Percentiles rank a stretch among this genome's conserved stretches.
These are phyloP conservation scores for Mamestra brassicae DNA, from an alignment of 2,888 invertebrate species.

Conservation along the genomic window DNA sequence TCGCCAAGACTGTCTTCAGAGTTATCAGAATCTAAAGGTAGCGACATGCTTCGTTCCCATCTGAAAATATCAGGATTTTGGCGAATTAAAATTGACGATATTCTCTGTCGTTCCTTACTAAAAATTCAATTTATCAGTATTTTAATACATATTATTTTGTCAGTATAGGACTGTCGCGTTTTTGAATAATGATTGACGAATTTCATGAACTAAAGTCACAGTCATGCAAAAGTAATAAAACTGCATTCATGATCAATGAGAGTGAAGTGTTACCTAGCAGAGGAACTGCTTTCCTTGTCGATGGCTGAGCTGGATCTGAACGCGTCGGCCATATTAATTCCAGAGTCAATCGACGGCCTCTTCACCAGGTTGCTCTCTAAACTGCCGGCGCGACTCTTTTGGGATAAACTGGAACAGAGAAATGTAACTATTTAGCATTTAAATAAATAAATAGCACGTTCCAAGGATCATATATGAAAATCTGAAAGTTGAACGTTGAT, in stretches of 20 bases:
- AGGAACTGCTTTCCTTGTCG: conserved; percentile 85
- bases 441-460: background rate
- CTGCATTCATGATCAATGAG: conserved; percentile 20
- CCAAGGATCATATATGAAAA: background rate
- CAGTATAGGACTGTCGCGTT: conserved; percentile 31
- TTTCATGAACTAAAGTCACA: conserved; percentile 46
- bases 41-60: conserved; percentile 93
- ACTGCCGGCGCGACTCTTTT: conserved; percentile 86
- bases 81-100: conserved; percentile 46
- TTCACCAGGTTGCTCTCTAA: conserved; percentile 92
- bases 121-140: conserved; percentile 13
- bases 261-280: conserved; percentile 82
- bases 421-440: background rate
- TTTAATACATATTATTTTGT: conserved; percentile 21
- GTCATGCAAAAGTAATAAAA: conserved; percentile 46
- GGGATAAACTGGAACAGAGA: conserved; percentile 84
- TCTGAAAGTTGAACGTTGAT: too few species aligned
- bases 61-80: conserved; percentile 78
- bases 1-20: conserved; percentile 87
- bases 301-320: conserved; percentile 88
- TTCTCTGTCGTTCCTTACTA: conserved; percentile 13
- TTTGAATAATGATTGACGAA: conserved; percentile 29
- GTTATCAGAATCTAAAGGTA: conserved; percentile 91
- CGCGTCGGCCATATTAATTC: conserved; percentile 93
- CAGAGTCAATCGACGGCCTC: conserved; percentile 94